Percentiles rank a stretch among this genome's conserved stretches.
Evolutionary conservation across 2,113 vertebrate genomes (phyloP).

Genomic region (Lepus europaeus): DNA sequence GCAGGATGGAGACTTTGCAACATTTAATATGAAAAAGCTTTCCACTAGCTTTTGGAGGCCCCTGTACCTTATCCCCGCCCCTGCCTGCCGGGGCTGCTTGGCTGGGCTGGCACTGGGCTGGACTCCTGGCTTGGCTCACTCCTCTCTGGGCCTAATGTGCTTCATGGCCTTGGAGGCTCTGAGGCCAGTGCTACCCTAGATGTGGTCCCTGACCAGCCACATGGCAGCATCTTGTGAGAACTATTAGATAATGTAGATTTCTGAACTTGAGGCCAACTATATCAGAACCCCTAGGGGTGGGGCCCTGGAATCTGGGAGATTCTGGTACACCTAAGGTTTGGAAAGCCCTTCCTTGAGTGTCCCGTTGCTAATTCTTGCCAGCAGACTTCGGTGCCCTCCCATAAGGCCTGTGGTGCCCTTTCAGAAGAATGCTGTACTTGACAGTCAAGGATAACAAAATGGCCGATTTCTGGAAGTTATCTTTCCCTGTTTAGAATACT

Average conservation of each 20-base stretch:
- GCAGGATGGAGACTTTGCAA: constrained; percentile 62
- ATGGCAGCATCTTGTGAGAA: background rate
- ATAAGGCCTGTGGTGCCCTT: background rate
- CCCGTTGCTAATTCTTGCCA: background rate
- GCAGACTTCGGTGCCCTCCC: background rate
- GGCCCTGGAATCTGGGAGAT: background rate
- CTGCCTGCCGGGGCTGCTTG: background rate
- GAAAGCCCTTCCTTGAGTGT: background rate
- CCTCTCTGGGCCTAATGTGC: no score
- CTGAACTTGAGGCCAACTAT: background rate
- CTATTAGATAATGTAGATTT: background rate
- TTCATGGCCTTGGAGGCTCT: background rate
- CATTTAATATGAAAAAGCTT: constrained; percentile 52
- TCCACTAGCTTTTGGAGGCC: constrained; percentile 1
- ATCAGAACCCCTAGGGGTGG: background rate
- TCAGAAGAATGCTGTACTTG: background rate
- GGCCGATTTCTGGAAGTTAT: background rate
- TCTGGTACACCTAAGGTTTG: background rate
- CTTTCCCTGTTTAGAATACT: background rate
- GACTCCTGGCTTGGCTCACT: no score
- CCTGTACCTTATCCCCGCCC: background rate
- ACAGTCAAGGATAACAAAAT: background rate
- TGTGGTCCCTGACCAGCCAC: background rate
- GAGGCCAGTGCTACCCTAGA: background rate
- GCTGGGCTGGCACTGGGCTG: no score